Evolutionary conservation across 2,888 invertebrate genomes (phyloP).

Genomic region (Podabrus alpinus): DNA sequence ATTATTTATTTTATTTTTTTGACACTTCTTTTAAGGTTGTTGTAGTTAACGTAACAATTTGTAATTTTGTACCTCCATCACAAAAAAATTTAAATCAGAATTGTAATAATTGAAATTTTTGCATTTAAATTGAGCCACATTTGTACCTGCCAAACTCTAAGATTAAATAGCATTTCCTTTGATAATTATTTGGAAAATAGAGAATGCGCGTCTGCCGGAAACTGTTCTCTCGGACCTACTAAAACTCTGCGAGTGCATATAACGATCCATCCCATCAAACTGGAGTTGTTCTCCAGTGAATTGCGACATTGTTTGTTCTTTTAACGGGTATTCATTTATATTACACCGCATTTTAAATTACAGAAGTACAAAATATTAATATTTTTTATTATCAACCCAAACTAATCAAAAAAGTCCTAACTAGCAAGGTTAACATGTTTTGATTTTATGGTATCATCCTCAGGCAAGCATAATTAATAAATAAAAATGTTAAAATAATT

Average conservation of each 20-base stretch:
- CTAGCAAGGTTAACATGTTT: too few relatives aligned
- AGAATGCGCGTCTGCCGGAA: slow-evolving; percentile 9
- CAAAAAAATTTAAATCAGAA: neutral
- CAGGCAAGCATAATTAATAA: too few relatives aligned
- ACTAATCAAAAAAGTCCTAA: too few relatives aligned
- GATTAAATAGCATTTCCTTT: slow-evolving; percentile 4
- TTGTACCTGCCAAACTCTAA: neutral
- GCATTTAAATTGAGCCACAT: neutral
- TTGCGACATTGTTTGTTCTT: slow-evolving; percentile 36
- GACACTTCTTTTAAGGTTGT: neutral
- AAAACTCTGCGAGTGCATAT: slow-evolving; percentile 30
- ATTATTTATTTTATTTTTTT: neutral
- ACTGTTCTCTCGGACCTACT: slow-evolving; percentile 17
- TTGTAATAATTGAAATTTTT: neutral
- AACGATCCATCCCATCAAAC: slow-evolving; percentile 36
- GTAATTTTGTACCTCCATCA: neutral
- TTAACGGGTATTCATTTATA: slow-evolving; percentile 10
- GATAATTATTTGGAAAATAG: slow-evolving; percentile 9
- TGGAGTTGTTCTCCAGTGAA: slow-evolving; percentile 28
- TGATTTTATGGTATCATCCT: too few relatives aligned
- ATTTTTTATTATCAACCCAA: too few relatives aligned
- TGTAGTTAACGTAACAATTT: neutral
- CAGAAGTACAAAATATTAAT: neutral
- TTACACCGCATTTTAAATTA: neutral
- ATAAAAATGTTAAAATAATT: too few relatives aligned